Base-by-base conservation (phyloP, 2,888 invertebrate genomes). In the Aromia moschata region DNA sequence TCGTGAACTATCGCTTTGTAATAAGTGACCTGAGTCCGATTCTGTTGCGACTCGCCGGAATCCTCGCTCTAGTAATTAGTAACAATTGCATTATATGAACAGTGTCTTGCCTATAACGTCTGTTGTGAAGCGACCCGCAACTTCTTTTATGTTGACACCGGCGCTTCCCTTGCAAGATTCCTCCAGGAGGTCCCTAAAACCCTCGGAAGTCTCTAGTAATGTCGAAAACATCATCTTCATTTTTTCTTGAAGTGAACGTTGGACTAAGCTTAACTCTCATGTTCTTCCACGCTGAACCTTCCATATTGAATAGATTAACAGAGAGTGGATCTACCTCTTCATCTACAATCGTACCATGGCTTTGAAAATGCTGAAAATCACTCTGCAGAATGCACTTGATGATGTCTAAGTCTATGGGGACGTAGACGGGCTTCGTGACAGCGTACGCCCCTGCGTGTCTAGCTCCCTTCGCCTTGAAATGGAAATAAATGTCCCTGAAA, bases 91-190 rank as follows among this genome's bases (percentile, higher is more conserved):
- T n/a, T n/a, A n/a, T n/a, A n/a, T n/a, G n/a, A n/a, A n/a, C n/a
- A n/a, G n/a, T n/a, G n/a, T n/a, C n/a, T 15, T 47, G 0, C 83
- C 84, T 30, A 86, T 84, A 1, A 85, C 83, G 68, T 86, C 86
- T 79, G 84, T 84, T 0, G 84, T 81, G 65, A 83, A 86, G 59
- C 82, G 82, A 1, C 83, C 84, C 82, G 43, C 83, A 38, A 57
- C 77, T 20, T 85, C 83, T 1, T 83, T 70, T 17, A 69, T 68
- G 0, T 65, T 58, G 4, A 66, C 57, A 0, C 74, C 70, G 1
- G 66, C 46, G n/a, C 17, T 69, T 56, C 46, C 72, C 52, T 47
- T 62, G 5, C 46, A 33, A 14, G 47, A 20, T 5, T 68, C 30
- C 2, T 67, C 51, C 20, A 78, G 41, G 14, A 70, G 65, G 1